Conservation (phyloP, 2,113 vertebrate genomes). For the Heterocephalus glaber region DNA sequence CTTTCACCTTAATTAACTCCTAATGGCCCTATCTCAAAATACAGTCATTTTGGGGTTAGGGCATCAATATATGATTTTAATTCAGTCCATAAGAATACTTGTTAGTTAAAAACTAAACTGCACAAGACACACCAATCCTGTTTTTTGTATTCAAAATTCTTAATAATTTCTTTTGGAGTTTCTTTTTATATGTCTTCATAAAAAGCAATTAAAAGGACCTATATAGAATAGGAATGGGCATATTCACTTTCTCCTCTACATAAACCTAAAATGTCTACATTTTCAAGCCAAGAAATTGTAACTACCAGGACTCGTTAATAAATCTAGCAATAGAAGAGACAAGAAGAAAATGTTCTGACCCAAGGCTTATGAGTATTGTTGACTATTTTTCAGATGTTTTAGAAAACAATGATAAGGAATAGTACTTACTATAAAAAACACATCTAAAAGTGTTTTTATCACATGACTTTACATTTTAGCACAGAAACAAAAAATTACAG, state of each 20-base stretch:
- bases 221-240: not conserved
- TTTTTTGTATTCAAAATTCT: conserved; percentile 24
- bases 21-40: not conserved
- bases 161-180: conserved; percentile 41
- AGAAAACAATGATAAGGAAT: conserved; percentile 76
- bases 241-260: not conserved
- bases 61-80: not conserved
- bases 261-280: conserved; percentile 47
- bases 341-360: conserved; percentile 56
- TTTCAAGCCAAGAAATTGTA: conserved; percentile 46
- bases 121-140: not conserved
- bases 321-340: not conserved
- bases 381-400: conserved; percentile 76
- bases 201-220: not conserved
- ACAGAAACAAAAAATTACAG: conserved; percentile 79
- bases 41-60: not conserved
- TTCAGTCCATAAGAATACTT: not conserved
- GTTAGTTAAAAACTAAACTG: too few species aligned
- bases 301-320: conserved; percentile 1
- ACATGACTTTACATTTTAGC: conserved; percentile 73
- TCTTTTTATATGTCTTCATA: conserved; percentile 22
- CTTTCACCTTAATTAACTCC: not conserved
- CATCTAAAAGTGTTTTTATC: conserved; percentile 79
- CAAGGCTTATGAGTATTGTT: conserved; percentile 70
- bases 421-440: conserved; percentile 55